Evolutionary conservation across 1,140 invertebrate species (phyloP), one percentile per base, ranked within the genome.

Genomic region (Leptinotarsa lineolata): DNA sequence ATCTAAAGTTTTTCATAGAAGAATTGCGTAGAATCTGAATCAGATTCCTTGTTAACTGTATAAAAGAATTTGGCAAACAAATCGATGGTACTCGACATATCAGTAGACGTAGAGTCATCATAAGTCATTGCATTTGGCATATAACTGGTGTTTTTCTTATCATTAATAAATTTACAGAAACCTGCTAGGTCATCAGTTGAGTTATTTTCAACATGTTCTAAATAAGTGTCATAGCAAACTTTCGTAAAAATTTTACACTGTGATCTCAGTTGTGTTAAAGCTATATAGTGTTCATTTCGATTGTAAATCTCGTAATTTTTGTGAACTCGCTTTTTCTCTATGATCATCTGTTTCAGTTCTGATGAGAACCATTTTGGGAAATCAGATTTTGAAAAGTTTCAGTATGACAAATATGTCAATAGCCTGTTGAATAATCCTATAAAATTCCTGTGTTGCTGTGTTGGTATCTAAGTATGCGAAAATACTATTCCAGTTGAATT

Each of bases 211-310:
- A 65, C n/a, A 24, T 65, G 6, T 18, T 22, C n/a, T n/a, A 39
- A 22, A 65, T 65, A 65, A 24, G 6, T 65, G 30, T 65, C 30
- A 39, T 65, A 65, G 21, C 63, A 65, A 65, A 24, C n/a, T n/a
- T n/a, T n/a, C n/a, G n/a, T n/a, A n/a, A n/a, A n/a, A n/a, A 24
- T 21, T 39, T 65, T 65, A 65, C 63, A 65, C n/a, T 65, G 63
- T 18, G 21, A 65, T 65, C 63, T 65, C 24, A 65, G 22, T 39
- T 65, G 20, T 18, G 63, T 24, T 12, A 65, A 65, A 8, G 6
- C 4, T n/a, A 65, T 12, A 39, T 65, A 65, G n/a, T 65, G 11
- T 39, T 65, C 63, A 65, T 65, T 24, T 8, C 24, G 30, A 39
- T 65, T 4, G 30, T 65, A n/a, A 15, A 65, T 24, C 21, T 65